These are phyloP conservation scores for Dichetophora obliterata DNA, from an alignment of 2,888 invertebrate species.

Conservation along the genomic window DNA sequence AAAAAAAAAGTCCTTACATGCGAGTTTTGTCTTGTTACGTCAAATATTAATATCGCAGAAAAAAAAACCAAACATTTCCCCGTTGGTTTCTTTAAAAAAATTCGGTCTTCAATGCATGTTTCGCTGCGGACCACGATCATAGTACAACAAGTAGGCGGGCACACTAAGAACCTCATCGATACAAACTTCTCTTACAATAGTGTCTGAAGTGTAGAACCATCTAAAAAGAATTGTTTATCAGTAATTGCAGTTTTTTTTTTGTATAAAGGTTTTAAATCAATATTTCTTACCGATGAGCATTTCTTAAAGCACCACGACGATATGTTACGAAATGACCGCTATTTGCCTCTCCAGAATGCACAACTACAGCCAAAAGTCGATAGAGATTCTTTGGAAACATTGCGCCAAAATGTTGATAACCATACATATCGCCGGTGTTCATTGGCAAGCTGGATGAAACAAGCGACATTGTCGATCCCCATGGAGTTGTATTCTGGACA, in stretches of 20 bases:
- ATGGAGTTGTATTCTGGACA: slow-evolving; percentile 67
- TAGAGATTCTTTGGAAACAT: slow-evolving; percentile 77
- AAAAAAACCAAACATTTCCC: neutral
- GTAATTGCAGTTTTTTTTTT: neutral
- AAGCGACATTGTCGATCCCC: slow-evolving; percentile 69
- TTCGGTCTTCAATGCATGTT: slow-evolving; percentile 43
- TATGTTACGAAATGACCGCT: slow-evolving; percentile 97
- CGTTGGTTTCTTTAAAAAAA: neutral
- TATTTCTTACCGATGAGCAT: slow-evolving; percentile 65
- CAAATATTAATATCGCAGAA: no score
- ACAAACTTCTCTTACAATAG: slow-evolving; percentile 84
- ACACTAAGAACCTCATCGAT: slow-evolving; percentile 86
- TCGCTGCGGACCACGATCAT: slow-evolving; percentile 75
- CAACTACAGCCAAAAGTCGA: slow-evolving; percentile 86
- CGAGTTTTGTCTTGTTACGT: no score
- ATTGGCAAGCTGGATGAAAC: slow-evolving; percentile 68
- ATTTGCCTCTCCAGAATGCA: slow-evolving; percentile 90
- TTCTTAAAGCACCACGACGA: slow-evolving; percentile 76
- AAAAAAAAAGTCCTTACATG: neutral
- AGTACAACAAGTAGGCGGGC: slow-evolving; percentile 93
- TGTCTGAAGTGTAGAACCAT: slow-evolving; percentile 91
- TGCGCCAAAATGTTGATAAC: slow-evolving; percentile 59
- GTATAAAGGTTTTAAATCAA: neutral
- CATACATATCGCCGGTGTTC: slow-evolving; percentile 61
- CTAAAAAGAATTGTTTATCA: slow-evolving; percentile 65